Base-by-base conservation (phyloP, 2,797 vertebrate genomes). In the Spinus pinus region DNA sequence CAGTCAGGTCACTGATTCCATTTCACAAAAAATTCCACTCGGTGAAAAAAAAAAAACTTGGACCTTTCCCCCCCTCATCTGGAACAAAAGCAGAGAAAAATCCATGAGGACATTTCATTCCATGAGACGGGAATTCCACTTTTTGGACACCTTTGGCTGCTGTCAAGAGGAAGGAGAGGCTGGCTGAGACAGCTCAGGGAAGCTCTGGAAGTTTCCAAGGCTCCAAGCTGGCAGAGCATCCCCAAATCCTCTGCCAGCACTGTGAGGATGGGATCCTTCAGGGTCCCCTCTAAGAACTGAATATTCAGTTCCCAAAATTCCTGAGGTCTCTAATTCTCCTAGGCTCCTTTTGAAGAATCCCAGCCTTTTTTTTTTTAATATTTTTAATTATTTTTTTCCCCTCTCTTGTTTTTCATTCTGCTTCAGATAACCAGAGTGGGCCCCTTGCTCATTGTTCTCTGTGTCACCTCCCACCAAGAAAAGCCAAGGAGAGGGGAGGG, bases 401-500 rank as follows among this genome's bases (percentile, higher is more conserved):
- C 14, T n/a, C 7, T 16, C 25, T 58, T 13, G 33, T 77, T 58
- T 37, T 66, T 21, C 44, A n/a, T 86, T 86, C 56, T 94, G 73
- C 57, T 85, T 77, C 78, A 86, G 87, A 95, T 93, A 92, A 82
- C 78, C 61, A 85, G 42, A 49, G 19, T 2, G 57, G 78, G 78
- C 93, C 88, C 90, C 93, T 77, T 0, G 2, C 67, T 93, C 81
- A 61, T 94, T 96, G 93, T 94, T 94, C 77, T 69, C 65, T 0
- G 23, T n/a, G 64, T 87, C 88, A 83, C 90, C 94, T 97, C 96
- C 94, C 84, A 95, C 94, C 30, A 96, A 92, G 93, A 96, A 62
- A 61, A 78, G 64, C 0, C 0, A 95, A 78, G 84, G 72, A 80
- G 15, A 4, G 12, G 7, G 14, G 6, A 35, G 28, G 0, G 0